Base-by-base conservation (phyloP, 2,797 vertebrate species). In the Pseudomugil gertrudae region DNA sequence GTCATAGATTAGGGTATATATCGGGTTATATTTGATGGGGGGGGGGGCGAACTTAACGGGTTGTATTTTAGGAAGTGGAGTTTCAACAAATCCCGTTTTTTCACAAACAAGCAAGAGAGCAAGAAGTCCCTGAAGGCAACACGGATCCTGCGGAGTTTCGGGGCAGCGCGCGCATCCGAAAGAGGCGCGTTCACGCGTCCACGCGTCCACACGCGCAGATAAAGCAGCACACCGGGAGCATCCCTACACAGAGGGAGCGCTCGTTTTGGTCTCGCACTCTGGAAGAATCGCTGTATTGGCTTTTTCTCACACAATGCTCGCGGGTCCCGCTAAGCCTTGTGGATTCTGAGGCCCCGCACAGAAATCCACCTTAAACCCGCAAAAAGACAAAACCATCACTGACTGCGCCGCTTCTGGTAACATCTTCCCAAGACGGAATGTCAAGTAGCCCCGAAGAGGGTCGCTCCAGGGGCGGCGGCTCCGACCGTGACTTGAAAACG, bases 401-500 rank as follows among this genome's bases (percentile, higher is more conserved):
- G 65, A 78, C 80, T 66, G 70, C 66, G 35, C 57, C 77, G 36
- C 79, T 66, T 50, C 30, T 69, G 59, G 63, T 69, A 48, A 58
- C 55, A 72, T 59, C 57, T 60, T 57, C 51, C 77, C n/a, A 53
- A 77, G 84, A 72, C 87, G 63, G 72, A 65, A 93, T 93, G 93
- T 91, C 92, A 82, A 91, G 85, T 53, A 92, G 84, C 85, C 81
- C 89, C 13, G 89, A 89, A 84, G 92, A 89, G 65, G 88, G 84
- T 89, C 89, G 74, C 65, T 90, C 80, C 83, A 88, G 90, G 84
- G 89, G 85, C 87, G 90, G 84, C 81, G 86, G 86, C 90, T 91
- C 92, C 84, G 89, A 92, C 71, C 60, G 83, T 53, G 78, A 92
- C 88, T 53, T 87, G 89, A 95, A 95, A 77, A 96, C 95, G 94